Conservation (phyloP, 2,797 vertebrate genomes). For the Coracias cyanogaster region DNA sequence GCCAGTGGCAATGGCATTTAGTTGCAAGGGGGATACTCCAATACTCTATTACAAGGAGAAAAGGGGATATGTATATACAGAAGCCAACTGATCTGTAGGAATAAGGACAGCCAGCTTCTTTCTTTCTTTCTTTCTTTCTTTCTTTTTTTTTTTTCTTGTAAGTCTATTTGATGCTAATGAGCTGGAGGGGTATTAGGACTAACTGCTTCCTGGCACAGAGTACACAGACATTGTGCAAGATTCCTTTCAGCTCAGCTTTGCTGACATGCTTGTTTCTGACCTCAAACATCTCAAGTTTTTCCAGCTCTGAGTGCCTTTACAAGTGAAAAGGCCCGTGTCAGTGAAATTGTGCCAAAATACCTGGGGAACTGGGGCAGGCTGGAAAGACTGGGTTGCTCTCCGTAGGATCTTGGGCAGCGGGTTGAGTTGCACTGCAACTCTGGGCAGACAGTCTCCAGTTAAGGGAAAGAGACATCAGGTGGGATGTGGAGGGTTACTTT, state of each 20-base stretch:
- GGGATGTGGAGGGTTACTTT: background rate
- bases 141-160: background rate
- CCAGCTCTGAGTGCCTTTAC: conserved; percentile 28
- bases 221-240: conserved; percentile 55
- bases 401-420: conserved; percentile 4
- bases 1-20: conserved; percentile 70
- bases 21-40: conserved; percentile 57
- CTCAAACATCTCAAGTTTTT: conserved; percentile 62
- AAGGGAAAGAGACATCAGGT: conserved; percentile 34
- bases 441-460: background rate
- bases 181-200: conserved; percentile 31
- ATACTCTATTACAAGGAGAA: conserved; percentile 23
- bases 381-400: conserved; percentile 35
- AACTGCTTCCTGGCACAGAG: conserved; percentile 36
- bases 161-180: conserved; percentile 37
- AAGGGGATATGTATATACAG: background rate
- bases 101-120: background rate
- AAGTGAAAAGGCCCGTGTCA: conserved; percentile 16
- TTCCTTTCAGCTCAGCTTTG: conserved; percentile 44
- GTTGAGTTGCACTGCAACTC: background rate
- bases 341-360: conserved; percentile 44
- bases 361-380: conserved; percentile 47
- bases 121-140: rapidly evolving
- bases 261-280: conserved; percentile 51
- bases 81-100: conserved; percentile 40